Evolutionary conservation across 2,797 vertebrate genomes (phyloP).

Genomic region (Pipistrellus pipistrellus): DNA sequence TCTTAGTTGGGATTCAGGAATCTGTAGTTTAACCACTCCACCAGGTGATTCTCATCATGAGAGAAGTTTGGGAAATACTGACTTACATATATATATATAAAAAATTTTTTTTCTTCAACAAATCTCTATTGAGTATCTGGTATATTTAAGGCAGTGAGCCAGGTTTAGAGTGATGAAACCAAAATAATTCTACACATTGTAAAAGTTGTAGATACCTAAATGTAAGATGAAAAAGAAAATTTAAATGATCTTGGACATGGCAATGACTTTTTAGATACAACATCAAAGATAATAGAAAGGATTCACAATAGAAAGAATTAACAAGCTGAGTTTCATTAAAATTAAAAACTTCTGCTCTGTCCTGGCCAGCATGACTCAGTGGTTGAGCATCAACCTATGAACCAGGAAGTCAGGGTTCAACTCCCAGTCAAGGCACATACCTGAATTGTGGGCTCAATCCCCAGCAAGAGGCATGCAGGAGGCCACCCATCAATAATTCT

Average conservation of each 20-base stretch:
- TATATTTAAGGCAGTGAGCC: neutral
- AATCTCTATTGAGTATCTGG: neutral
- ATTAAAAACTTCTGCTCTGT: neutral
- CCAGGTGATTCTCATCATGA: too few species aligned
- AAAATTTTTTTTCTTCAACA: neutral
- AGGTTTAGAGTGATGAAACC: neutral
- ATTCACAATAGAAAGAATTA: neutral
- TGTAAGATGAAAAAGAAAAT: neutral
- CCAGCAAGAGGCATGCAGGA: too few species aligned
- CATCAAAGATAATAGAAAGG: neutral
- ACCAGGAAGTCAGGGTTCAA: too few species aligned
- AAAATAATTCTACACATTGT: neutral
- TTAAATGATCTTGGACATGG: neutral
- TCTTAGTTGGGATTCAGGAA: too few species aligned
- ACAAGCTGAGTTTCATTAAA: neutral
- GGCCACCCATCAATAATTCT: too few species aligned
- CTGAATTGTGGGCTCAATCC: too few species aligned
- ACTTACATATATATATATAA: too few species aligned
- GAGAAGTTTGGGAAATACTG: too few species aligned
- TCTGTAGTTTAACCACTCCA: too few species aligned
- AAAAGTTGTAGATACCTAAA: neutral
- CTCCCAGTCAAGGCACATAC: too few species aligned
- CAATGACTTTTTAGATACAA: neutral
- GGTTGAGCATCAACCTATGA: too few species aligned
- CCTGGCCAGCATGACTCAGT: too few species aligned